Evolutionary conservation across 2,113 vertebrate genomes (phyloP).

Genomic region (Apus apus): DNA sequence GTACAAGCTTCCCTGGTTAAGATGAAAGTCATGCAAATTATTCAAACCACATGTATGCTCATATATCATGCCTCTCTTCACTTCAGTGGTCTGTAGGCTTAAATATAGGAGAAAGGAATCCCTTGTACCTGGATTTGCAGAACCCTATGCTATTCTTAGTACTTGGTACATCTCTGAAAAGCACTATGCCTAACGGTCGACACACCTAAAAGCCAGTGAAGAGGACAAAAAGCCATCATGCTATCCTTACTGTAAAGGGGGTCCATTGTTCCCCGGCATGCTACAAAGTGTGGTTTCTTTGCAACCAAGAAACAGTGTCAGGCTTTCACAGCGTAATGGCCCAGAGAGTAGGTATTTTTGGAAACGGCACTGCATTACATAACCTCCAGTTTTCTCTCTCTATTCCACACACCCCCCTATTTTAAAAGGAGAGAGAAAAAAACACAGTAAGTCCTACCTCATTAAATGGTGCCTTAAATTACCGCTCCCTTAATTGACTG

Average conservation of each 20-base stretch:
- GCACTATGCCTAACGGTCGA: constrained; percentile 54
- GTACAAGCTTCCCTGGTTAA: constrained; percentile 6
- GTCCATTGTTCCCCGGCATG: constrained; percentile 70
- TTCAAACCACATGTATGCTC: constrained; percentile 1
- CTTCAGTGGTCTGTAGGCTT: constrained; percentile 57
- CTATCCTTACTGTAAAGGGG: constrained; percentile 27
- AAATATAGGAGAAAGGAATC: constrained; percentile 77
- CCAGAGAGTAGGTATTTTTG: constrained; percentile 79
- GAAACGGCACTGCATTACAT: constrained; percentile 82
- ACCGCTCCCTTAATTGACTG: neutral
- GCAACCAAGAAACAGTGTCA: constrained; percentile 64
- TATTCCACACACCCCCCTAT: neutral
- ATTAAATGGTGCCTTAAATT: constrained; percentile 36
- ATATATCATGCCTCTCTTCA: neutral
- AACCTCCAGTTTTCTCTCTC: constrained; percentile 63
- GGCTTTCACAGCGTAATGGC: constrained; percentile 64
- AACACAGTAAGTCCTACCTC: constrained; percentile 37
- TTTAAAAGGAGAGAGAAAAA: neutral
- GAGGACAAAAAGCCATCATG: constrained; percentile 61
- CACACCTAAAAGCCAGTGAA: constrained; percentile 67
- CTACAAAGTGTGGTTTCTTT: constrained; percentile 56
- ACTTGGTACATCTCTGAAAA: constrained; percentile 62
- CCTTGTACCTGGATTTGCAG: constrained; percentile 63
- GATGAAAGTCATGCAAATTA: constrained; percentile 60
- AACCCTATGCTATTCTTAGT: constrained; percentile 71